A percentile compares a stretch with the other conserved stretches of the same genome.
These are phyloP conservation scores for Plotosus lineatus DNA, from an alignment of 2,113 vertebrate genomes.

Conservation along the genomic window DNA sequence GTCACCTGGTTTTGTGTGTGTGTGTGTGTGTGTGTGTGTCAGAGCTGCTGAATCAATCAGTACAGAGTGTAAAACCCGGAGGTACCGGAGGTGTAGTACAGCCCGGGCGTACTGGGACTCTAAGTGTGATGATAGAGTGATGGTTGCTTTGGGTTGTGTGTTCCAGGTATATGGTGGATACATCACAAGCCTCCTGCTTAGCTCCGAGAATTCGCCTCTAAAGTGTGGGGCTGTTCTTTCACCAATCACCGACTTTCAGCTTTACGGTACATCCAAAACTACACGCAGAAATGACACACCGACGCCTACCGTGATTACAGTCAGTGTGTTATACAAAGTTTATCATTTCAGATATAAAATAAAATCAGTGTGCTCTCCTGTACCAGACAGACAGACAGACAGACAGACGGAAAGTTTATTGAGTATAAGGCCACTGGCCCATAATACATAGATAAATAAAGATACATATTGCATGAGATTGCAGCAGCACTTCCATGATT, in stretches of 20 bases:
- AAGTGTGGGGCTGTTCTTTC: constrained; percentile 88
- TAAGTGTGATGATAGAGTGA: background rate
- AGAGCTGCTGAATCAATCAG: background rate
- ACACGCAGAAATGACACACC: background rate
- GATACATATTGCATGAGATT: no score
- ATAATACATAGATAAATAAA: no score
- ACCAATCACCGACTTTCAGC: constrained; percentile 89
- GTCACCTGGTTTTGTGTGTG: no score
- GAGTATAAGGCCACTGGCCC: no score
- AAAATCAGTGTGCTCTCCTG: no score
- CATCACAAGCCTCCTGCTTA: constrained; percentile 84
- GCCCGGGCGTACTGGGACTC: background rate
- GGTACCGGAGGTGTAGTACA: no score
- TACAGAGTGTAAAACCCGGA: no score
- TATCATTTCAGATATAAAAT: no score
- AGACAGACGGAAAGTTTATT: no score
- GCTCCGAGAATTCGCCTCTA: constrained; percentile 79
- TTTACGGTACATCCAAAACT: constrained; percentile 85
- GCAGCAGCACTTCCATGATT: no score
- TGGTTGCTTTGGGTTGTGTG: background rate
- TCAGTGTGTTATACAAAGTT: no score
- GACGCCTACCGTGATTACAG: background rate
- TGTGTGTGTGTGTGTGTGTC: background rate
- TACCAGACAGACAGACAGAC: no score
- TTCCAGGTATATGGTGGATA: constrained; percentile 89